Evolutionary conservation across 2,888 invertebrate species (phyloP).

Genomic region (Chaitophorus viminalis): DNA sequence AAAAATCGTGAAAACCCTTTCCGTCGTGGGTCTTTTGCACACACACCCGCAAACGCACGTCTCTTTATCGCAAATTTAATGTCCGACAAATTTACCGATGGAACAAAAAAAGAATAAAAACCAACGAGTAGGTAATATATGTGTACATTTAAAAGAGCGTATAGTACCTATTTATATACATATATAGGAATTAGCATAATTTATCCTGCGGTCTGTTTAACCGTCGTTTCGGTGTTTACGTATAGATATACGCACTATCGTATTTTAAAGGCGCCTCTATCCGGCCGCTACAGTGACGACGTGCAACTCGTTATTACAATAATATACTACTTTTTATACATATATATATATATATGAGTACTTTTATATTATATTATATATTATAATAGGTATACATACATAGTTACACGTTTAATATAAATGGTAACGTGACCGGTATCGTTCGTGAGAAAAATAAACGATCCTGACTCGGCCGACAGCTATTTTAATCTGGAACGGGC

Average conservation of each 20-base stretch:
- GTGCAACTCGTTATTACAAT: neutral
- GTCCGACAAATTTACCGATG: neutral
- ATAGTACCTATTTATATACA: neutral
- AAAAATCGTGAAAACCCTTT: neutral
- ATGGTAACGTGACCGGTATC: constrained; percentile 41
- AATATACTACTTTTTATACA: too few species aligned
- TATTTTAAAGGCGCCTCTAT: neutral
- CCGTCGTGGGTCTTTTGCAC: neutral
- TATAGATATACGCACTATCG: neutral
- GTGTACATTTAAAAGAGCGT: neutral
- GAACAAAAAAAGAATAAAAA: neutral
- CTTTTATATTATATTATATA: neutral
- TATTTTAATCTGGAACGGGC: constrained; percentile 55
- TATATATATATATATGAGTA: neutral
- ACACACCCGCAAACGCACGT: neutral
- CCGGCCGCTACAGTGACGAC: neutral
- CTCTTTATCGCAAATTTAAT: neutral
- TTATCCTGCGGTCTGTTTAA: neutral
- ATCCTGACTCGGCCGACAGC: constrained; percentile 1
- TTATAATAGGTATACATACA: neutral
- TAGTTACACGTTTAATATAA: neutral
- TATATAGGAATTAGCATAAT: neutral
- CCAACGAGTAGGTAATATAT: neutral
- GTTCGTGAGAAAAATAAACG: constrained; percentile 60
- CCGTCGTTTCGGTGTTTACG: neutral